Conservation (phyloP, 2,888 invertebrate genomes). For the Sinopyrophorus schimmeli region DNA sequence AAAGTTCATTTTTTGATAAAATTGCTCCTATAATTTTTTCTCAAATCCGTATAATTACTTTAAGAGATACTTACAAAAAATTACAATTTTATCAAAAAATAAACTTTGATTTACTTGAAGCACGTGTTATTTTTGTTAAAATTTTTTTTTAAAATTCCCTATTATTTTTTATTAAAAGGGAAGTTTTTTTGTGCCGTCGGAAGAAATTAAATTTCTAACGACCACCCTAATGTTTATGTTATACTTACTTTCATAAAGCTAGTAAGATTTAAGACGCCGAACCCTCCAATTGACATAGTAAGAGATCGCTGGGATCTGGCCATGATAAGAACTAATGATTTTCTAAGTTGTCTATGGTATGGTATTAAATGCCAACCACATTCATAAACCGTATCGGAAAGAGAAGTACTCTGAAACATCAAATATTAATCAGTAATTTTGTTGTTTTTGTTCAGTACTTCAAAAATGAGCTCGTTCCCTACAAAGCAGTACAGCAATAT, state of each 20-base stretch:
- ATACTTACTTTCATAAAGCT: constrained; percentile 11
- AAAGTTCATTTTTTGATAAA: too few relatives aligned
- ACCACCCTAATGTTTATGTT: too few relatives aligned
- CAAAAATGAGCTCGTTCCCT: constrained; percentile 7
- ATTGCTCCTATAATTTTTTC: too few relatives aligned
- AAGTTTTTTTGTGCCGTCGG: too few relatives aligned
- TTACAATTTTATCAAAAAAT: too few relatives aligned
- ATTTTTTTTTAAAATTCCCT: too few relatives aligned
- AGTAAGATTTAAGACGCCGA: constrained; percentile 4
- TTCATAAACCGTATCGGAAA: constrained; percentile 4
- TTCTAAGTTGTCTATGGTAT: constrained; percentile 4
- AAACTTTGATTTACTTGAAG: too few relatives aligned
- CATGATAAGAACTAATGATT: constrained; percentile 9
- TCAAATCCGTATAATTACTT: too few relatives aligned
- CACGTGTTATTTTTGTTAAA: too few relatives aligned
- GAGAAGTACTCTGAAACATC: constrained; percentile 4
- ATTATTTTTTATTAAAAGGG: too few relatives aligned
- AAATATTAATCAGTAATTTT: neutral
- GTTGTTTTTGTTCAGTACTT: neutral
- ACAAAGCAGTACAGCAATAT: constrained; percentile 10
- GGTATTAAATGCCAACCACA: constrained; percentile 14
- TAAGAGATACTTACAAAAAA: too few relatives aligned
- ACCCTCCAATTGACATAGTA: constrained; percentile 9
- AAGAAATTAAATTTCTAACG: too few relatives aligned
- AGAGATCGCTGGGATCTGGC: constrained; percentile 7